Evolutionary conservation across 2,888 invertebrate genomes (phyloP), one percentile per base, ranked within the genome.

Genomic region (Ichneumoninae sp.): DNA sequence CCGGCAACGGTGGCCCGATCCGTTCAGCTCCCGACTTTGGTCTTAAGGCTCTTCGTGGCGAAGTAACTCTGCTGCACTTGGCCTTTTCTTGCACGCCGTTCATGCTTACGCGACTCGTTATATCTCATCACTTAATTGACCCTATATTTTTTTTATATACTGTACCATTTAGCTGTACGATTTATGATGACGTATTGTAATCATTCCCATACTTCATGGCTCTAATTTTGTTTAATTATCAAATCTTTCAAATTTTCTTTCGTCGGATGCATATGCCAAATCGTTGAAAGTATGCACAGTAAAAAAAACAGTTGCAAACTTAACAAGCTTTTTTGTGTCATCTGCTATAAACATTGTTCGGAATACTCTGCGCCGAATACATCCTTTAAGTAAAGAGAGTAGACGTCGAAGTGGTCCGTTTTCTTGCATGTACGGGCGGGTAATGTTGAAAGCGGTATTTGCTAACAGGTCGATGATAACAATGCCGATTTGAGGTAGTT

Each of bases 381-480:
- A 13, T 33, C 60, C 6, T 63, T n/a, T n/a, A 33, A 33, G 60
- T n/a, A 16, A 40, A 40, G 8, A 63, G 26, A 2, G 60, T 33
- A 16, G 3, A 63, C 60, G 60, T 30, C 1, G 6, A 63, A 30
- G 30, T 30, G 16, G 60, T 26, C 30, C 16, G 60, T 6, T 6
- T 16, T 30, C 13, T 26, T 57, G 60, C 26, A 13, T n/a, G n/a
- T 1, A 30, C 13, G 16, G 5, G 60, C n/a, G 5, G 7, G 33
- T 33, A 6, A 16, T 16, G 63, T 5, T 63, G 63, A 33, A 16
- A n/a, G 30, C 33, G 63, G 6, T 33, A 63, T 63, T 63, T 63
- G 63, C 63, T 63, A 33, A 63, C 33, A 33, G 63, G 33, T 63
- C 63, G 33, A 33, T 63, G 33, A 33, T 63, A 63, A 63, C 6